phyloP scores from a whole-genome alignment of 2,888 invertebrate genomes.

The Troides aeacus region DNA sequence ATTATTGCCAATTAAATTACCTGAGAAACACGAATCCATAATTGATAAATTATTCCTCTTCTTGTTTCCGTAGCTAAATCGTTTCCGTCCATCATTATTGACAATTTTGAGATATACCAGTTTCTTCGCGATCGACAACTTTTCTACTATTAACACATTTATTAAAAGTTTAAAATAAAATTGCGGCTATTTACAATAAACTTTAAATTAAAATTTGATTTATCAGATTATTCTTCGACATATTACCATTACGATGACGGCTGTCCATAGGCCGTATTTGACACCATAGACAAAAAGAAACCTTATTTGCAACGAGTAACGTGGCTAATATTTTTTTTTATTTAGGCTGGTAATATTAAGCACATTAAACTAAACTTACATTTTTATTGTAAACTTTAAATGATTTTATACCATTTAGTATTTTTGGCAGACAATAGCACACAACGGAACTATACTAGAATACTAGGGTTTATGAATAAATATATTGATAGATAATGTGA shows the following conservation, averaged over 20 bases:
- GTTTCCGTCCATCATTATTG: conserved; percentile 84
- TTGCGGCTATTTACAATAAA: conserved; percentile 28
- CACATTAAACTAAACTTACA: not conserved
- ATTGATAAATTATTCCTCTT: conserved; percentile 83
- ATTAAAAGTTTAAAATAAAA: conserved; percentile 17
- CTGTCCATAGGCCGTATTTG: conserved; percentile 18
- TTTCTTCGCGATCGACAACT: conserved; percentile 39
- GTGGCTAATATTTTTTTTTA: conserved; percentile 6
- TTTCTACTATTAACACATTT: conserved; percentile 34
- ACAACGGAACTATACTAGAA: too few species aligned
- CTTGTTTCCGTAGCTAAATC: conserved; percentile 81
- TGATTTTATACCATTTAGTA: too few species aligned
- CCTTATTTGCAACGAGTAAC: conserved; percentile 25
- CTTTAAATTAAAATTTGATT: conserved; percentile 32
- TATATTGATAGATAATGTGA: too few species aligned
- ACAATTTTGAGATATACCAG: conserved; percentile 34
- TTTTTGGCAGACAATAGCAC: too few species aligned
- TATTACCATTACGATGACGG: conserved; percentile 28
- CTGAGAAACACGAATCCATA: conserved; percentile 84
- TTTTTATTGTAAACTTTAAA: too few species aligned
- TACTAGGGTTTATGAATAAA: too few species aligned
- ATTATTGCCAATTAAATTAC: conserved; percentile 51
- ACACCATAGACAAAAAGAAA: conserved; percentile 21
- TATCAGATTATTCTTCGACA: conserved; percentile 33
- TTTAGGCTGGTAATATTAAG: not conserved